Percentiles rank a stretch among this genome's conserved stretches.
Conservation (phyloP, 2,797 vertebrate species). For the Acipenser ruthenus region DNA sequence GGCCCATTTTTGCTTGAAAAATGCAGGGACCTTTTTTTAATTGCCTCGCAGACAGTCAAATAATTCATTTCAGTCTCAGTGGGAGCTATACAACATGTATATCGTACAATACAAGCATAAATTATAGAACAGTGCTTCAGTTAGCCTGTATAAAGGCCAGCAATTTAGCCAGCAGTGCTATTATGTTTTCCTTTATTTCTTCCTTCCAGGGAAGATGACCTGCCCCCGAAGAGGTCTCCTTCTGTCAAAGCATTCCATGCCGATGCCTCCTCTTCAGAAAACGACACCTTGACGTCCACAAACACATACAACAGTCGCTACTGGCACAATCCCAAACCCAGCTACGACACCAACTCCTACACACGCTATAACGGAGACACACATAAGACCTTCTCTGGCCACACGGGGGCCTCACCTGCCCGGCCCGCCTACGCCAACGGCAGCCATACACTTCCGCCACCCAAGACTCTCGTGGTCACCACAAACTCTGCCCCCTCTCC, state of each 20-base stretch:
- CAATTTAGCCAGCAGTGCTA: not conserved
- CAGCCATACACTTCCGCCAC: constrained; percentile 69
- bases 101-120: too few relatives aligned
- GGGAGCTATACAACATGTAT: too few relatives aligned
- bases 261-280: constrained; percentile 88
- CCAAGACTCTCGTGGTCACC: constrained; percentile 92
- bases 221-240: constrained; percentile 80
- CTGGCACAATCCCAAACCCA: constrained; percentile 87
- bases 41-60: too few relatives aligned
- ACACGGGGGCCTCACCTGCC: constrained; percentile 25
- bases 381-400: constrained; percentile 71
- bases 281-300: constrained; percentile 90
- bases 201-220: constrained; percentile 83
- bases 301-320: constrained; percentile 96
- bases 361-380: constrained; percentile 79
- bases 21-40: too few relatives aligned
- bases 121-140: too few relatives aligned
- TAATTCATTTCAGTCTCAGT: too few relatives aligned
- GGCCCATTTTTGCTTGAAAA: too few relatives aligned
- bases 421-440: constrained; percentile 75
- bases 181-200: constrained; percentile 10
- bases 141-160: too few relatives aligned
- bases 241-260: constrained; percentile 85
- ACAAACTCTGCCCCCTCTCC: constrained; percentile 60
- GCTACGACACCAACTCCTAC: constrained; percentile 75